Evolutionary conservation across 1,140 invertebrate genomes (phyloP), one percentile per base, ranked within the genome.

Genomic region (Polypedilum pembai): DNA sequence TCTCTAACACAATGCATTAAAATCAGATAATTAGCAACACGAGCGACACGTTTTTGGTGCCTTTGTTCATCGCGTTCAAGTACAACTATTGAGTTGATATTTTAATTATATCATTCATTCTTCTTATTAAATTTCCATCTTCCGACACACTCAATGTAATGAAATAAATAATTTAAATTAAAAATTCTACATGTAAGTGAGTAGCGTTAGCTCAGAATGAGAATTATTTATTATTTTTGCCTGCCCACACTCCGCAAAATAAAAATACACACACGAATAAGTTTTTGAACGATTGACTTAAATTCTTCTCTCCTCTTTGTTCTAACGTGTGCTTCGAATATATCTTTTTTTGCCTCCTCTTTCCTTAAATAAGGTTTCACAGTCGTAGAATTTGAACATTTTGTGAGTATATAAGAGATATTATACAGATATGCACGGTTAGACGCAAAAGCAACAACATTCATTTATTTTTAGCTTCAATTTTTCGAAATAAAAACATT

Each of bases 141-240:
- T 56, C 45, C 15, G 45, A 56, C 45, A 56, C 45, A 1, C 45
- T 8, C 41, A n/a, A 56, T 56, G 45, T n/a, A 33, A 33, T 33
- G 24, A 33, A 33, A 33, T 33, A 33, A 3, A 33, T 33, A 33
- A 33, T 33, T 33, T 33, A 33, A 33, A 33, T 33, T 56, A 56
- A 56, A 56, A 56, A 56, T 56, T n/a, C 12, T 56, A 56, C 12
- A n/a, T 56, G 45, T 56, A 56, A 56, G n/a, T n/a, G 45, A 56
- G 12, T 56, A n/a, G n/a, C 45, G 45, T 56, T 56, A 56, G n/a
- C n/a, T 56, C 24, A 33, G 24, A 33, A 56, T 15, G 15, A 12
- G 45, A 56, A 33, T 56, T 56, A 12, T 56, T 12, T 56, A 56
- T 15, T 56, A n/a, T 56, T 15, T 56, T 56, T 56, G 45, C 45